Evolutionary conservation across 2,888 invertebrate species (phyloP).

Genomic region (Orchesella flavescens): DNA sequence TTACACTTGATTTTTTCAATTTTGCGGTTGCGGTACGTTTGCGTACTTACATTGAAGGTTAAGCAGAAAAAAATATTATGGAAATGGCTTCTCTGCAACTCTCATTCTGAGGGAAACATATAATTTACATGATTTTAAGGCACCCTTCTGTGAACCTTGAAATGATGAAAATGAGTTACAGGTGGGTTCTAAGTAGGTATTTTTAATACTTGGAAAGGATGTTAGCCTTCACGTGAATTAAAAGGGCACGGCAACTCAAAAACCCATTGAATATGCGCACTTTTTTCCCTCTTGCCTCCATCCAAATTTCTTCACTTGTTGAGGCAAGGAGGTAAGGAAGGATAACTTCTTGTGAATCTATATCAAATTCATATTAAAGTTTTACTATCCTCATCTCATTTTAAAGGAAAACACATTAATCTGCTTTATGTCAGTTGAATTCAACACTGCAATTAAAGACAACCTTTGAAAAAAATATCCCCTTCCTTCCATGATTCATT

Average conservation of each 20-base stretch:
- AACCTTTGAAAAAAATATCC: neutral
- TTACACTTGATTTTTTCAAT: too few relatives aligned
- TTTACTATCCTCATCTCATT: neutral
- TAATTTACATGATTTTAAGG: conserved; percentile 16
- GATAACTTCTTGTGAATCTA: neutral
- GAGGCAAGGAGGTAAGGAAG: too few relatives aligned
- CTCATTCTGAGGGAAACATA: neutral
- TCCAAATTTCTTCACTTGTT: too few relatives aligned
- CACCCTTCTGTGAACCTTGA: conserved; percentile 15
- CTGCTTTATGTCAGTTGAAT: neutral
- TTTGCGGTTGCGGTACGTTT: too few relatives aligned
- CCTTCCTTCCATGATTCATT: too few relatives aligned
- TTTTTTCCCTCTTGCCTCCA: too few relatives aligned
- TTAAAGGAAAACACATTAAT: neutral
- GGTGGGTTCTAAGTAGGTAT: too few relatives aligned
- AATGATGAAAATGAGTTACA: conserved; percentile 4
- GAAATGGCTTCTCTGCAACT: neutral
- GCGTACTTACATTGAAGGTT: neutral
- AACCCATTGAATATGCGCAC: too few relatives aligned
- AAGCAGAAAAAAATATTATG: neutral
- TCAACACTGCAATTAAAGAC: neutral
- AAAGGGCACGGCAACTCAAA: too few relatives aligned
- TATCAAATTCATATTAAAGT: neutral
- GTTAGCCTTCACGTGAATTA: too few relatives aligned
- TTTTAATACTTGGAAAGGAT: too few relatives aligned